phyloP scores from a whole-genome alignment of 2,797 vertebrate genomes.

The Morelia viridis region DNA sequence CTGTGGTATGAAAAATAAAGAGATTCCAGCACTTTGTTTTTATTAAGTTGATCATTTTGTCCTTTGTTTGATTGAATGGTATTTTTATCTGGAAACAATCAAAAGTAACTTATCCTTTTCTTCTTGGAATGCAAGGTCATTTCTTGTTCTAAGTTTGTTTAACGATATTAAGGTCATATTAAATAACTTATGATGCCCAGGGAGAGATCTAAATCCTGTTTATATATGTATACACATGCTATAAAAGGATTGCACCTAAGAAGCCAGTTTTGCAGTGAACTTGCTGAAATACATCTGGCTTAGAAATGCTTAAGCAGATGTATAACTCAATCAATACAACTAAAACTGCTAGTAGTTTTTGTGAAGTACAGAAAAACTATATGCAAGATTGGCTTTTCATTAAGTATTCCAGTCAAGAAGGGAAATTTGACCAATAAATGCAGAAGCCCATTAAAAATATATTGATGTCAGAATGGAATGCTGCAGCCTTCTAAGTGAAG shows the following conservation, averaged over 20 bases:
- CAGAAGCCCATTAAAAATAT: background rate
- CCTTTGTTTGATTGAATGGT: conserved; percentile 47
- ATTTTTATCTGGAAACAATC: conserved; percentile 71
- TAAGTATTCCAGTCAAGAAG: background rate
- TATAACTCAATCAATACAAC: conserved; percentile 8
- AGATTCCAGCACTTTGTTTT: conserved; percentile 63
- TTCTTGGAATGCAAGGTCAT: conserved; percentile 58
- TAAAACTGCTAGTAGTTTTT: conserved; percentile 27
- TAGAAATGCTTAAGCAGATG: conserved; percentile 10
- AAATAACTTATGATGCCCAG: conserved; percentile 43
- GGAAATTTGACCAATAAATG: background rate
- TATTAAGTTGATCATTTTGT: conserved; percentile 52
- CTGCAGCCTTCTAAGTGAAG: background rate
- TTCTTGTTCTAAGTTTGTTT: conserved; percentile 55
- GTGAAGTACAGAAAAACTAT: background rate
- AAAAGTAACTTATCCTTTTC: conserved; percentile 60
- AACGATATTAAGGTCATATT: conserved; percentile 48
- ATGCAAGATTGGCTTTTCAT: conserved; percentile 35
- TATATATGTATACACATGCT: conserved; percentile 25
- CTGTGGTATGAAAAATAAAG: conserved; percentile 57
- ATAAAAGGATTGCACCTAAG: conserved; percentile 43
- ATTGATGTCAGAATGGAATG: background rate
- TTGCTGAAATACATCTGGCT: conserved; percentile 24
- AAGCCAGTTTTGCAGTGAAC: conserved; percentile 26
- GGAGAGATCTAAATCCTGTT: conserved; percentile 25